Percentiles rank a stretch among this genome's conserved stretches.
These are phyloP conservation scores for Halcyon leucocephala DNA, from an alignment of 2,797 vertebrate genomes.

Conservation along the genomic window DNA sequence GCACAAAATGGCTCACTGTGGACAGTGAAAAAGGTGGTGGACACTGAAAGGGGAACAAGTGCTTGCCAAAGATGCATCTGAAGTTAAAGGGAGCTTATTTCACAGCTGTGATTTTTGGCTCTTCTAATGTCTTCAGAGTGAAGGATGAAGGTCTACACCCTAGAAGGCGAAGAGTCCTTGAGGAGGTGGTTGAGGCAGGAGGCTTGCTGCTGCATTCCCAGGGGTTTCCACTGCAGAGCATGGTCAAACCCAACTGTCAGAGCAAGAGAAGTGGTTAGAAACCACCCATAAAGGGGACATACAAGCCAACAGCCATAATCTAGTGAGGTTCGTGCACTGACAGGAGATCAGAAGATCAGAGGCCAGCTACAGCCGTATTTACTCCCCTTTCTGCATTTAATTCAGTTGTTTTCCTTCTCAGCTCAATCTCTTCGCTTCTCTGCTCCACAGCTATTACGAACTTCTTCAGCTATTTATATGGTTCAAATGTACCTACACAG, in stretches of 20 bases:
- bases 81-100: not conserved
- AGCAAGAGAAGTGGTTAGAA: not conserved
- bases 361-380: not conserved
- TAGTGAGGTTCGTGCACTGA: not conserved
- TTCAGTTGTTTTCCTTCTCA: not conserved
- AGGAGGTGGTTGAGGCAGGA: not conserved
- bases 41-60: not conserved
- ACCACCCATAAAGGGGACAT: accelerated
- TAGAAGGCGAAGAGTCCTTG: not conserved
- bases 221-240: not conserved
- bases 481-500: not conserved
- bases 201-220: not conserved
- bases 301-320: not conserved
- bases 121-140: not conserved
- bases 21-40: too few relatives aligned
- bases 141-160: not conserved
- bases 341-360: not conserved
- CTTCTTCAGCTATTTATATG: not conserved
- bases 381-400: not conserved
- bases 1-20: not conserved
- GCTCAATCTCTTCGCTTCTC: not conserved
- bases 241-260: not conserved
- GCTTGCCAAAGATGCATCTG: too few relatives aligned
- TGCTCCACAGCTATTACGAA: not conserved
- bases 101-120: not conserved